A percentile compares a stretch with the other conserved stretches of the same genome.
Conservation (phyloP, 2,888 invertebrate species). For the Hirtodrosophila trivittata region DNA sequence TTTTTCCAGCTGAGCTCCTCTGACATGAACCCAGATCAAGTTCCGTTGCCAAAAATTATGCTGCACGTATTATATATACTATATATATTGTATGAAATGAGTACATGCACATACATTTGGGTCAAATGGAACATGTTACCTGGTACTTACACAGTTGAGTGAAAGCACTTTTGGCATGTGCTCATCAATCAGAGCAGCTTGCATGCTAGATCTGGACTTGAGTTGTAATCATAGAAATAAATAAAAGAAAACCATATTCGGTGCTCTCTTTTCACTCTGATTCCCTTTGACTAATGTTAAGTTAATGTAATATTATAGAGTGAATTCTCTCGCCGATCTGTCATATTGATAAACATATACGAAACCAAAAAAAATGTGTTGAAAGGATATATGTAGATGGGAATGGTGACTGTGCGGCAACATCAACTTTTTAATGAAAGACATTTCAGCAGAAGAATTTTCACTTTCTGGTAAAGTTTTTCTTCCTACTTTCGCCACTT, state of each 20-base stretch:
- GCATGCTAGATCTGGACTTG: background rate
- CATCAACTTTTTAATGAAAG: slow-evolving; percentile 39
- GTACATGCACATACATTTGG: slow-evolving; percentile 8
- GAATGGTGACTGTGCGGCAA: too few species aligned
- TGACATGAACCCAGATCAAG: slow-evolving; percentile 25
- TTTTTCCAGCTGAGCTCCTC: slow-evolving; percentile 57
- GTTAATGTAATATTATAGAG: too few species aligned
- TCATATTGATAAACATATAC: too few species aligned
- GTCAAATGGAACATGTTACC: slow-evolving; percentile 27
- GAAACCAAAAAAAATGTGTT: too few species aligned
- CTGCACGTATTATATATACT: slow-evolving; percentile 36
- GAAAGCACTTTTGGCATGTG: slow-evolving; percentile 22
- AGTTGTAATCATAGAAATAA: background rate
- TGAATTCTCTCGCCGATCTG: too few species aligned
- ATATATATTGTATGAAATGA: too few species aligned
- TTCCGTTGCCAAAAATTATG: slow-evolving; percentile 33
- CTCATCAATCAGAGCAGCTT: slow-evolving; percentile 38
- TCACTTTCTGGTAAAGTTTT: slow-evolving; percentile 35
- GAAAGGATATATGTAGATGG: too few species aligned
- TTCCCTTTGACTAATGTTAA: too few species aligned
- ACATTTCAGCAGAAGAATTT: slow-evolving; percentile 31
- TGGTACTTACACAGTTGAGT: slow-evolving; percentile 37
- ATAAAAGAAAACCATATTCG: too few species aligned
- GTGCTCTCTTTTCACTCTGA: too few species aligned
- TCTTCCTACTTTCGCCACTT: slow-evolving; percentile 16